Conservation (phyloP, 2,797 vertebrate genomes). For the Macroramphosus scolopax region DNA sequence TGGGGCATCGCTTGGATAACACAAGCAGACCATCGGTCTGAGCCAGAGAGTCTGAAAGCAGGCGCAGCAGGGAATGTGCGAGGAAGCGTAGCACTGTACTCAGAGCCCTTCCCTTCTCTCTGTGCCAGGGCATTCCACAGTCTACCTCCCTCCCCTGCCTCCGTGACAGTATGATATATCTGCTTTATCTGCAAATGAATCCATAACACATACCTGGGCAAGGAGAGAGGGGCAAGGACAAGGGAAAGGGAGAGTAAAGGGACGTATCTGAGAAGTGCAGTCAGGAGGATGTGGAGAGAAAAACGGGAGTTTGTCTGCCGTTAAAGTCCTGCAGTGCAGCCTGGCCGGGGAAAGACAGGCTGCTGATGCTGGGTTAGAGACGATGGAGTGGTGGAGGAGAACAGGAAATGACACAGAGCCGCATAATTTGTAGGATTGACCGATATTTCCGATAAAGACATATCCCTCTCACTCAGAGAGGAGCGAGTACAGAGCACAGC, state of each 20-base stretch:
- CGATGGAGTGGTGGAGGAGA: slow-evolving; percentile 26
- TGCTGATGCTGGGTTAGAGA: no score
- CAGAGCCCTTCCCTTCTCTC: slow-evolving; percentile 51
- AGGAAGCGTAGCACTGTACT: slow-evolving; percentile 47
- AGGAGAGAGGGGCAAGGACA: slow-evolving; percentile 41
- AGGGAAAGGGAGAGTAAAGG: slow-evolving; percentile 54
- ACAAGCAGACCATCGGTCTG: slow-evolving; percentile 45
- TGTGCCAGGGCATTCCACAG: slow-evolving; percentile 71
- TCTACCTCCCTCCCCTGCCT: slow-evolving; percentile 62
- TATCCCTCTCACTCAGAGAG: no score
- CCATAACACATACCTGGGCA: slow-evolving; percentile 61
- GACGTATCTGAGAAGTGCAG: no score
- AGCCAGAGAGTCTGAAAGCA: slow-evolving; percentile 38
- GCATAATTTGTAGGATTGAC: slow-evolving; percentile 17
- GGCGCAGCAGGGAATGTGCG: slow-evolving; percentile 49
- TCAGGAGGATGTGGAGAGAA: slow-evolving; percentile 25
- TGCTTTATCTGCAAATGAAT: slow-evolving; percentile 72
- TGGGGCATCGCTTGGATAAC: slow-evolving; percentile 39
- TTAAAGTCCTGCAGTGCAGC: no score
- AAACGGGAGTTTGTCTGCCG: no score
- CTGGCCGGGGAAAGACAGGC: no score
- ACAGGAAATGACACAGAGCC: slow-evolving; percentile 46
- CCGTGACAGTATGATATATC: slow-evolving; percentile 75
- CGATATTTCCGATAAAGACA: slow-evolving; percentile 17
- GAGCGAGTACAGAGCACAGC: no score